These are phyloP conservation scores for Nasua narica DNA, from an alignment of 2,797 vertebrate genomes.

Conservation along the genomic window DNA sequence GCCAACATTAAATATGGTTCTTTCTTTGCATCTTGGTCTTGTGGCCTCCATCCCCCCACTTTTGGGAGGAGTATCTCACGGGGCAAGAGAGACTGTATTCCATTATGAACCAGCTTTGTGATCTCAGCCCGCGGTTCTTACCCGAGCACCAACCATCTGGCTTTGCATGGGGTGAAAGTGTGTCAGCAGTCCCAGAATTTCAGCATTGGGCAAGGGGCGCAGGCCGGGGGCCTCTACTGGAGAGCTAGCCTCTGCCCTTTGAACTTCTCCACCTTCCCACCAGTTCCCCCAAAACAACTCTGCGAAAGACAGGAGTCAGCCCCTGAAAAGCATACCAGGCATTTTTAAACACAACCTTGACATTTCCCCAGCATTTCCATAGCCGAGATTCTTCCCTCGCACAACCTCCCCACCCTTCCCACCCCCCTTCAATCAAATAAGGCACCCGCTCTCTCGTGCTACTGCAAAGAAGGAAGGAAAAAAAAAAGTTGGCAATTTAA, in stretches of 20 bases:
- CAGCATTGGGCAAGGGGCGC: constrained; percentile 76
- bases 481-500: constrained; percentile 89
- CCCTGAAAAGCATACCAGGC: constrained; percentile 88
- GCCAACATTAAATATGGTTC: constrained; percentile 78
- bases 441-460: constrained; percentile 83
- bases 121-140: constrained; percentile 88
- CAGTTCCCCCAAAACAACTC: constrained; percentile 72
- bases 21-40: constrained; percentile 74
- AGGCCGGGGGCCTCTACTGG: constrained; percentile 67
- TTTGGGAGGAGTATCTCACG: constrained; percentile 78
- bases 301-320: constrained; percentile 88
- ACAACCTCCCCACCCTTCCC: constrained; percentile 46
- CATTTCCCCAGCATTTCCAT: constrained; percentile 83
- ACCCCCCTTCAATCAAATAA: constrained; percentile 83
- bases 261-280: constrained; percentile 47
- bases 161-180: constrained; percentile 89
- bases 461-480: constrained; percentile 80
- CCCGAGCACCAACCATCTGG: constrained; percentile 93
- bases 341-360: constrained; percentile 86
- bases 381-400: constrained; percentile 69
- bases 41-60: constrained; percentile 59
- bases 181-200: constrained; percentile 89
- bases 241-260: constrained; percentile 70
- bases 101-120: constrained; percentile 84
- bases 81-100: constrained; percentile 80